Percentiles rank a stretch among this genome's conserved stretches.
These are phyloP conservation scores for Clarias batrachus DNA, from an alignment of 2,113 vertebrate species.

Conservation along the genomic window DNA sequence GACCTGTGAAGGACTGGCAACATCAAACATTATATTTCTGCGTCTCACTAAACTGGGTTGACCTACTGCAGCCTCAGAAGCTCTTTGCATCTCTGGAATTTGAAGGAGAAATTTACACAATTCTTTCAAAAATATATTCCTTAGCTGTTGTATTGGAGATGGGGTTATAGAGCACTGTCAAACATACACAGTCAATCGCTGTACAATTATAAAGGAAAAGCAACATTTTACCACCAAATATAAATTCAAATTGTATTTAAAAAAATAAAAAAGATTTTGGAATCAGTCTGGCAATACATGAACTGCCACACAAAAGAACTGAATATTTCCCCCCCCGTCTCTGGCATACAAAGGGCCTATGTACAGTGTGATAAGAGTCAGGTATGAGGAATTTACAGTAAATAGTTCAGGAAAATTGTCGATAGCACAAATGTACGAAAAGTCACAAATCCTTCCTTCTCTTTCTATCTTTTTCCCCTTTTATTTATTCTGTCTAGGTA, in stretches of 20 bases:
- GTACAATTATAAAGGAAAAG: too few relatives aligned
- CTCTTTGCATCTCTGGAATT: background rate
- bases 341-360: background rate
- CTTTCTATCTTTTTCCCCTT: background rate
- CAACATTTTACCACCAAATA: too few relatives aligned
- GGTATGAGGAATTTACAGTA: background rate
- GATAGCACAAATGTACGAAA: background rate
- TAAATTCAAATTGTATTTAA: too few relatives aligned
- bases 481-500: constrained; percentile 58
- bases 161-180: background rate
- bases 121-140: background rate
- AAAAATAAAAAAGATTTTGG: too few relatives aligned
- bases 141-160: background rate
- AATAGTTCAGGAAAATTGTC: background rate
- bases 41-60: background rate
- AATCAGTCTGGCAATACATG: too few relatives aligned
- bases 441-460: background rate
- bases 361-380: background rate
- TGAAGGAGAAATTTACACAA: background rate
- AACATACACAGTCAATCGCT: background rate
- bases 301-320: too few relatives aligned
- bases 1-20: background rate
- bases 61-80: background rate
- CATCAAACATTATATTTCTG: background rate
- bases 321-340: too few relatives aligned